A percentile compares a stretch with the other conserved stretches of the same genome.
Conservation (phyloP, 2,888 invertebrate species). For the Drosophila nigritarsus region DNA sequence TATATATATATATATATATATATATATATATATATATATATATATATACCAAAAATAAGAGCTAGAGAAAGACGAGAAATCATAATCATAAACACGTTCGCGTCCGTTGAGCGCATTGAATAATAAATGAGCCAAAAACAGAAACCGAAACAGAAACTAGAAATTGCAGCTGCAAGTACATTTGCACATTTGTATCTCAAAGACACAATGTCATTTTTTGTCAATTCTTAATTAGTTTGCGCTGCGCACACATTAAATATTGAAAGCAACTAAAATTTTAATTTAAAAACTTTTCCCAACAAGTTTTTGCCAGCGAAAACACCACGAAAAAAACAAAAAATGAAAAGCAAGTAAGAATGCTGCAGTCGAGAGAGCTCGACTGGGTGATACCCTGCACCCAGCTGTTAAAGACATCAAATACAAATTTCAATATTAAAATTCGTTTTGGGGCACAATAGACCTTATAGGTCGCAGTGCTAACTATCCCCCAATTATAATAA, state of each 20-base stretch:
- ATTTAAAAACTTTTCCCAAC: slow-evolving; percentile 54
- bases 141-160: slow-evolving; percentile 10
- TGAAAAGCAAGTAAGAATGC: background rate
- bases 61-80: slow-evolving; percentile 48
- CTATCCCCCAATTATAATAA: too few relatives aligned
- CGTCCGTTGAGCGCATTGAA: slow-evolving; percentile 41
- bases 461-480: too few relatives aligned
- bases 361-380: background rate
- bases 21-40: background rate
- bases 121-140: slow-evolving; percentile 64
- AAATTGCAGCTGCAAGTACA: slow-evolving; percentile 4
- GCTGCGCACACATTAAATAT: slow-evolving; percentile 55
- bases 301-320: slow-evolving; percentile 22
- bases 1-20: background rate
- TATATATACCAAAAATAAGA: slow-evolving; percentile 8
- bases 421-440: background rate
- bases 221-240: slow-evolving; percentile 63
- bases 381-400: background rate
- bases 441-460: too few relatives aligned
- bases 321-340: slow-evolving; percentile 2
- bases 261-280: slow-evolving; percentile 61
- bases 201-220: slow-evolving; percentile 46
- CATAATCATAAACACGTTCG: slow-evolving; percentile 68
- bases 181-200: slow-evolving; percentile 46
- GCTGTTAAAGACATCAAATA: background rate